Evolutionary conservation across 2,113 vertebrate species (phyloP).

Genomic region (Pseudonaja textilis): DNA sequence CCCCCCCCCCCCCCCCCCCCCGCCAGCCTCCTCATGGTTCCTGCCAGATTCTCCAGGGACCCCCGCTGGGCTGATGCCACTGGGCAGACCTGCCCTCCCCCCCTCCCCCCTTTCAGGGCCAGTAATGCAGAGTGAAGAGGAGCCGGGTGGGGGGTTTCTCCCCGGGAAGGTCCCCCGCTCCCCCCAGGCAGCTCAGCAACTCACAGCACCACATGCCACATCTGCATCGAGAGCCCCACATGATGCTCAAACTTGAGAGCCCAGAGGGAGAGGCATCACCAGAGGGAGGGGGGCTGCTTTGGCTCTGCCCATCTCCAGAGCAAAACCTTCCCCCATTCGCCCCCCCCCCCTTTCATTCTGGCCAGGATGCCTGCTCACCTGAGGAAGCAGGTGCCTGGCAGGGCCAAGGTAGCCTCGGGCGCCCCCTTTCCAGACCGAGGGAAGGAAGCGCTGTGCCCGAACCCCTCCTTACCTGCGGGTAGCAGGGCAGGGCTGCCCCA

Average conservation of each 20-base stretch:
- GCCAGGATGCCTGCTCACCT: not conserved
- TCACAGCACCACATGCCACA: not conserved
- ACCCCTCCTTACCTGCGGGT: not conserved
- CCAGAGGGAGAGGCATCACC: not conserved
- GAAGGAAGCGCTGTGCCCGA: not conserved
- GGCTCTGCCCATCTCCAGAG: not conserved
- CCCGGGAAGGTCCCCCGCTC: not conserved
- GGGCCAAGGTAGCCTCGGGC: not conserved
- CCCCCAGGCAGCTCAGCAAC: not conserved
- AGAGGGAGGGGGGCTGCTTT: not conserved
- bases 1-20: too few species aligned
- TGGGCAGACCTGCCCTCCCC: not conserved
- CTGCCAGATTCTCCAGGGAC: not conserved
- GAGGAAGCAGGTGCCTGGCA: not conserved
- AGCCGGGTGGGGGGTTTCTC: too few species aligned
- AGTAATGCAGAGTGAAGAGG: not conserved
- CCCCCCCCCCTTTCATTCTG: not conserved
- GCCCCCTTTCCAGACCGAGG: not conserved
- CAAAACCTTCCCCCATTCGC: not conserved
- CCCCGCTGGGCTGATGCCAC: not conserved
- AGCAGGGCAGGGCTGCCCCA: not conserved
- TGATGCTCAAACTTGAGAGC: not conserved
- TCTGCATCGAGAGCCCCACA: not conserved
- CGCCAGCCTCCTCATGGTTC: not conserved
- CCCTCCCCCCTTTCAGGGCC: not conserved